A percentile compares a stretch with the other conserved stretches of the same genome.
phyloP scores from a whole-genome alignment of 2,888 invertebrate species.

The Acronicta psi region DNA sequence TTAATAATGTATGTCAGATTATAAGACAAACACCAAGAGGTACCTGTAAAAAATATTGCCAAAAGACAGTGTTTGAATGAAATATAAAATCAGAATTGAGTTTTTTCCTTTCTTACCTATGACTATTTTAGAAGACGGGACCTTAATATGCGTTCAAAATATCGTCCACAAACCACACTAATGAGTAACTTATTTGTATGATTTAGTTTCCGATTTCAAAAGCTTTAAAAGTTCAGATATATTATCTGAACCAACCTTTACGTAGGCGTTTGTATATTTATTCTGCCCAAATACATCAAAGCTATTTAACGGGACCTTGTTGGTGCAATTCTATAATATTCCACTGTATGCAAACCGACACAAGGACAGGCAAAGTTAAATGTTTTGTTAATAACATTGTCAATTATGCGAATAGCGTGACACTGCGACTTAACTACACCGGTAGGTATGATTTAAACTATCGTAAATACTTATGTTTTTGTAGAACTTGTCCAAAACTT shows the following conservation, averaged over 20 bases:
- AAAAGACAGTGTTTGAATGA: too few species aligned
- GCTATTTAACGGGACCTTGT: conserved; percentile 51
- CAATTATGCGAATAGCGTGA: conserved; percentile 26
- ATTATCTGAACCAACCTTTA: conserved; percentile 27
- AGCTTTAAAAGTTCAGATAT: not conserved
- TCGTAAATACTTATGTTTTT: not conserved
- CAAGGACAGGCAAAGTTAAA: conserved; percentile 63
- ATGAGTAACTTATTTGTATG: too few species aligned
- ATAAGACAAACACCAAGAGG: not conserved
- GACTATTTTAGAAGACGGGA: too few species aligned
- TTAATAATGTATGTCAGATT: conserved; percentile 18
- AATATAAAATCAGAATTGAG: too few species aligned
- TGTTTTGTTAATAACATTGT: conserved; percentile 57
- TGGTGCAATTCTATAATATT: conserved; percentile 44
- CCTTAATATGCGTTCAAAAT: too few species aligned
- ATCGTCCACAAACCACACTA: too few species aligned
- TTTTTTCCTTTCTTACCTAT: too few species aligned
- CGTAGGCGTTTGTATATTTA: conserved; percentile 34
- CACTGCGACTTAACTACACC: conserved; percentile 1
- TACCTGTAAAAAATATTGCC: not conserved
- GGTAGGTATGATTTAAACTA: conserved; percentile 5
- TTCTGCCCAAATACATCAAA: conserved; percentile 47
- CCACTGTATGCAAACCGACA: conserved; percentile 58
- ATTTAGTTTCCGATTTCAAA: not conserved
- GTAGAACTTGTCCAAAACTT: not conserved